phyloP scores from a whole-genome alignment of 2,888 invertebrate species.

The Lasioglossum malachurum region DNA sequence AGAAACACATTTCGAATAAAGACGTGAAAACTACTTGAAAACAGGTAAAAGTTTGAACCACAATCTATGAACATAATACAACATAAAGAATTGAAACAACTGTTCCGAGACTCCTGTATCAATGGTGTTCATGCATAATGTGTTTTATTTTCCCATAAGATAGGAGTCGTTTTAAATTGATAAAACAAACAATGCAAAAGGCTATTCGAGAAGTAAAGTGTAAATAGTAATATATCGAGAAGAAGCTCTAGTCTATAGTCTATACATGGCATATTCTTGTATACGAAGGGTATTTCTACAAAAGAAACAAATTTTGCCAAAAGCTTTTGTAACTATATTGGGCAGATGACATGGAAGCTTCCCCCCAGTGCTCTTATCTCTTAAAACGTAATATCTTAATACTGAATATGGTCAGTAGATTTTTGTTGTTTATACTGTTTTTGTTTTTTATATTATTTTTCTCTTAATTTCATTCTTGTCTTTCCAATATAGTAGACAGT shows the following conservation, averaged over 20 bases:
- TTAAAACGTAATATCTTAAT: neutral
- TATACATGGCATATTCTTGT: constrained; percentile 12
- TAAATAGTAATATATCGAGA: constrained; percentile 5
- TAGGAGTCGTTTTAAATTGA: neutral
- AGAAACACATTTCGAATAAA: constrained; percentile 18
- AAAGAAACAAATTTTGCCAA: neutral
- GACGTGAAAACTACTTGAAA: neutral
- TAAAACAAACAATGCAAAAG: neutral
- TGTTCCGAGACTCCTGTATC: constrained; percentile 6
- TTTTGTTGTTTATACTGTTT: constrained; percentile 21
- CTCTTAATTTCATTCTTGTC: constrained; percentile 7
- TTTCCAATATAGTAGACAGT: constrained; percentile 12
- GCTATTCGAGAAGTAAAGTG: neutral
- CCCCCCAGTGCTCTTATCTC: neutral
- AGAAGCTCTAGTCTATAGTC: constrained; percentile 2
- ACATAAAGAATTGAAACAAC: constrained; percentile 8
- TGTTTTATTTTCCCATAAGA: constrained; percentile 14
- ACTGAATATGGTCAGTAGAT: neutral
- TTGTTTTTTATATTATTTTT: constrained; percentile 7
- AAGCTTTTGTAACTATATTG: neutral
- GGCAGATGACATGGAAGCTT: constrained; percentile 5
- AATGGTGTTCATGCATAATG: constrained; percentile 36
- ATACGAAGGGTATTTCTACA: neutral
- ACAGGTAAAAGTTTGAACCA: constrained; percentile 14
- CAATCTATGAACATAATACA: constrained; percentile 3